Evolutionary conservation across 1,140 invertebrate genomes (phyloP).

Genomic region (Papilio aristodemus): DNA sequence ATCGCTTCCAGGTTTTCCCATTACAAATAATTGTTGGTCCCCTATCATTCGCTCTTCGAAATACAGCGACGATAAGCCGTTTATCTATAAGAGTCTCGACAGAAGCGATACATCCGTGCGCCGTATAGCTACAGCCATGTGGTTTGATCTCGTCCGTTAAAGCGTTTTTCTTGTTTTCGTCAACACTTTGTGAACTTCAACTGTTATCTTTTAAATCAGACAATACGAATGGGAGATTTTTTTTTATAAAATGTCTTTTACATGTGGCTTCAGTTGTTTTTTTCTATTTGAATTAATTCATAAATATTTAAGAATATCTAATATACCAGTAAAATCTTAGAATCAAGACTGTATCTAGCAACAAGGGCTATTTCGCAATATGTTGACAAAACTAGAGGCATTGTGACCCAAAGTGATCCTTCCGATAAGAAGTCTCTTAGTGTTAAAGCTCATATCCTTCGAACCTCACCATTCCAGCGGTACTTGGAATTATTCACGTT

Average conservation of each 20-base stretch:
- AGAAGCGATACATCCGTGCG: background rate
- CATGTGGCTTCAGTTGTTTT: background rate
- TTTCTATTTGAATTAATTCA: too few species aligned
- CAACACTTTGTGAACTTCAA: background rate
- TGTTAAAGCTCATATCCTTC: too few species aligned
- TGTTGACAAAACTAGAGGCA: too few species aligned
- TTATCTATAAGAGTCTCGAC: background rate
- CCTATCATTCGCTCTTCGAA: background rate
- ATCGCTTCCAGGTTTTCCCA: background rate
- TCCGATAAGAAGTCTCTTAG: too few species aligned
- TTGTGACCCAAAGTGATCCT: too few species aligned
- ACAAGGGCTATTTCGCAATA: too few species aligned
- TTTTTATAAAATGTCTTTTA: background rate
- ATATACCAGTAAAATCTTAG: too few species aligned
- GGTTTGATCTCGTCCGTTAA: background rate
- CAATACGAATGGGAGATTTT: too few species aligned
- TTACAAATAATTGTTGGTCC: background rate
- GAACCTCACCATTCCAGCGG: too few species aligned
- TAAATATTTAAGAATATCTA: too few species aligned
- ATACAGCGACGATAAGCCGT: background rate
- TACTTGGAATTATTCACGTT: too few species aligned
- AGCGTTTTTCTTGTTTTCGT: constrained; percentile 1
- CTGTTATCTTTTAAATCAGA: background rate
- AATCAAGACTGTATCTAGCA: too few species aligned
- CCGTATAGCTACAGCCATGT: background rate